These are phyloP conservation scores for Cryptoleucopteryx plumbea DNA, from an alignment of 2,113 vertebrate species.

Conservation along the genomic window DNA sequence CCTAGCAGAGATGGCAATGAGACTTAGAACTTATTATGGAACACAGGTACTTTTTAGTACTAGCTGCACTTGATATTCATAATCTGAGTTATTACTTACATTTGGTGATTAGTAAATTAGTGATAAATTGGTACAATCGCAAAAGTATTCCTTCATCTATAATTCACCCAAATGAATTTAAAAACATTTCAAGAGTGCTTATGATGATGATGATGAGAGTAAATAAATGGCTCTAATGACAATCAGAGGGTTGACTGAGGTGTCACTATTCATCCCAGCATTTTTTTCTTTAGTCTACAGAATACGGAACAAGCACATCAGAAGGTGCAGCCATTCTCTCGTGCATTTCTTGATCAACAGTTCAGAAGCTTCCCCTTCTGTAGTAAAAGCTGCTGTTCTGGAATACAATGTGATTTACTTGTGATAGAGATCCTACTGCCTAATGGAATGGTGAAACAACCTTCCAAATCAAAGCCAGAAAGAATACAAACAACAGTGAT, in stretches of 20 bases:
- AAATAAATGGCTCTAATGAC: constrained; percentile 32
- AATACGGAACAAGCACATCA: background rate
- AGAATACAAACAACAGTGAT: background rate
- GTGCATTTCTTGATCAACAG: background rate
- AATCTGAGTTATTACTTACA: background rate
- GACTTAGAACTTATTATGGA: background rate
- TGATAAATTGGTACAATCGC: background rate
- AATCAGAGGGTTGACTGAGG: background rate
- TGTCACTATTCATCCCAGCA: background rate
- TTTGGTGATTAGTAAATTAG: constrained; percentile 41
- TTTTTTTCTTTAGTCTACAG: background rate
- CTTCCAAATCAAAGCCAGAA: background rate
- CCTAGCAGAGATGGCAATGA: background rate
- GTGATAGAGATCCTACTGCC: background rate
- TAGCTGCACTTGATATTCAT: constrained; percentile 6
- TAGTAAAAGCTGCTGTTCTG: background rate
- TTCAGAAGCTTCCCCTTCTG: background rate
- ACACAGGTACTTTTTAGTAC: background rate
- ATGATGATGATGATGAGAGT: background rate
- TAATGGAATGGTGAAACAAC: background rate
- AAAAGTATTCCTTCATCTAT: constrained; percentile 23
- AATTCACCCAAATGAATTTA: constrained; percentile 32
- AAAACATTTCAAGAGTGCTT: constrained; percentile 42
- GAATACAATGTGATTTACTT: background rate
- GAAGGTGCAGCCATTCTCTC: background rate